Percentiles rank a stretch among this genome's conserved stretches.
These are phyloP conservation scores for Papilio polytes DNA, from an alignment of 1,140 invertebrate genomes.

Conservation along the genomic window DNA sequence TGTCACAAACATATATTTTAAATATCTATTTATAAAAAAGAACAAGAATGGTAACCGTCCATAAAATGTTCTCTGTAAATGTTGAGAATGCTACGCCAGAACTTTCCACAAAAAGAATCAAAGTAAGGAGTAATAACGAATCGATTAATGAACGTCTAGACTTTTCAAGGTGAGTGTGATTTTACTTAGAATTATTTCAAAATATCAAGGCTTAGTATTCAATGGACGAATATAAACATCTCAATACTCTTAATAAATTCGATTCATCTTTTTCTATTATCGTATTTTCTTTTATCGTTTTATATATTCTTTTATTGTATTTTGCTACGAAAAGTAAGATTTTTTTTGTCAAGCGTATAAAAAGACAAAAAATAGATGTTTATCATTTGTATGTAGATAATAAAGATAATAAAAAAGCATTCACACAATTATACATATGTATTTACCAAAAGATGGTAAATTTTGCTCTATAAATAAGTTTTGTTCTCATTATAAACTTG, in stretches of 20 bases:
- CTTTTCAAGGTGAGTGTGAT: conserved; percentile 67
- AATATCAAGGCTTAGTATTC: conserved; percentile 41
- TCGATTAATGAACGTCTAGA: conserved; percentile 59
- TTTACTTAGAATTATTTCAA: conserved; percentile 57
- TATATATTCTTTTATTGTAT: too few relatives aligned
- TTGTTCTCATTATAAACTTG: too few relatives aligned
- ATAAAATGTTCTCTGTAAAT: conserved; percentile 15
- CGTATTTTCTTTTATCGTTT: too few relatives aligned
- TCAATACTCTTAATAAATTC: background rate
- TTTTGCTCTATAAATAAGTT: too few relatives aligned
- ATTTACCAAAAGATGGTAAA: too few relatives aligned
- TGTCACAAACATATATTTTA: too few relatives aligned
- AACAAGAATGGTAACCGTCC: background rate
- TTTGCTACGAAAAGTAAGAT: too few relatives aligned
- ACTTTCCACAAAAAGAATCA: conserved; percentile 51
- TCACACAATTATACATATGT: too few relatives aligned
- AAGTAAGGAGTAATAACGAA: conserved; percentile 49
- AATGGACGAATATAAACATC: conserved; percentile 8
- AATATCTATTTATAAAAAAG: background rate
- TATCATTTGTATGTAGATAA: too few relatives aligned
- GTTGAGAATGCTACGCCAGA: conserved; percentile 40
- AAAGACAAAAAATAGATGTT: too few relatives aligned
- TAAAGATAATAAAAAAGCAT: too few relatives aligned
- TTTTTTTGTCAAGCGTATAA: too few relatives aligned
- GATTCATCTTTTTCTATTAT: background rate